Evolutionary conservation across 2,797 vertebrate species (phyloP).

Genomic region (Varecia variegata): DNA sequence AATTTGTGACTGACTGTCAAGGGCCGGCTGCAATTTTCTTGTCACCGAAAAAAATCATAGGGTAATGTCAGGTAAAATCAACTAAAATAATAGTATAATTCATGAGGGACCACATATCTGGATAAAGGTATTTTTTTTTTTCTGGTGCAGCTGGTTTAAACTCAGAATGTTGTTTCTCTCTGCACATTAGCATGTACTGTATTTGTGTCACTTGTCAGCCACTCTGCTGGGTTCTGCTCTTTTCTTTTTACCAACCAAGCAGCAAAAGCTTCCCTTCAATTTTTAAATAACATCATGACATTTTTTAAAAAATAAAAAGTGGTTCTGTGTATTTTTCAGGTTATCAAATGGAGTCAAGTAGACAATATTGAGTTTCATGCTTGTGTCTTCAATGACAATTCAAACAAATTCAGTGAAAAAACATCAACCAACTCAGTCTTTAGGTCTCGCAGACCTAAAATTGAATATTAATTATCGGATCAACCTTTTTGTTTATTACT

Average conservation of each 20-base stretch:
- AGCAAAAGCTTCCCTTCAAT: neutral
- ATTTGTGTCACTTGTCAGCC: conserved; percentile 63
- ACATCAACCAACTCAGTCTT: neutral
- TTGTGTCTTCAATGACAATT: neutral
- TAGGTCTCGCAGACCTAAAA: neutral
- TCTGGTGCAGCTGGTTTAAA: conserved; percentile 76
- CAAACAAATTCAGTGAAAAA: neutral
- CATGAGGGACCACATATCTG: conserved; percentile 75
- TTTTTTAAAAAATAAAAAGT: conserved; percentile 24
- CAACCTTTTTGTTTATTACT: neutral
- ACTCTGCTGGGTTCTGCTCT: neutral
- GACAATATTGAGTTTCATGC: neutral
- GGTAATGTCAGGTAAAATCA: conserved; percentile 87
- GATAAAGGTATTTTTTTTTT: conserved; percentile 83
- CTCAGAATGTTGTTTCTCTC: conserved; percentile 78
- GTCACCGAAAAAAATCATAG: conserved; percentile 88
- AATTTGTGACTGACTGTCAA: conserved; percentile 88
- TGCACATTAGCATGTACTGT: conserved; percentile 65
- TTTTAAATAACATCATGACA: conserved; percentile 38
- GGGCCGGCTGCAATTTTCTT: conserved; percentile 87
- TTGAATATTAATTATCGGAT: neutral
- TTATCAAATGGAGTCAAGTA: neutral
- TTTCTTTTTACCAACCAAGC: neutral
- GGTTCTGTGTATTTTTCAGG: conserved; percentile 23
- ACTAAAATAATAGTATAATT: conserved; percentile 86